These are phyloP conservation scores for Muraenolepis orangiensis DNA, from an alignment of 2,797 vertebrate genomes.

Conservation along the genomic window DNA sequence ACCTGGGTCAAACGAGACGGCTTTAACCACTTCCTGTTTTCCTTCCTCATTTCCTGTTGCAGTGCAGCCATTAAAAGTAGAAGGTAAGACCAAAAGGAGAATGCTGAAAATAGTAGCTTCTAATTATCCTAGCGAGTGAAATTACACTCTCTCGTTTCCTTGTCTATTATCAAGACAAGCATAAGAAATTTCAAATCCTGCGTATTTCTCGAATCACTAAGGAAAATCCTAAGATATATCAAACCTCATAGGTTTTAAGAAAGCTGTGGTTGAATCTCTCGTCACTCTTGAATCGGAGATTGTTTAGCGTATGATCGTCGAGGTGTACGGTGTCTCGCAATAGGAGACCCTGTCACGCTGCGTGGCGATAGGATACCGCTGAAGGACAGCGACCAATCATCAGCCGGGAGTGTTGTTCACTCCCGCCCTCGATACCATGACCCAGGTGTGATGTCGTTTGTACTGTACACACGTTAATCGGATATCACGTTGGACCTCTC, in stretches of 20 bases:
- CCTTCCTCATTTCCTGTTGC: not conserved
- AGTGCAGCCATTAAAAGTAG: slow-evolving; percentile 2
- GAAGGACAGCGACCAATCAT: not conserved
- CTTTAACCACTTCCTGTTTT: slow-evolving; percentile 14
- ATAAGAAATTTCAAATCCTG: not conserved
- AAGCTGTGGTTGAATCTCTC: not conserved
- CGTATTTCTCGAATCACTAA: not conserved
- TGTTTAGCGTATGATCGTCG: not conserved
- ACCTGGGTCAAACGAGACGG: slow-evolving; percentile 51
- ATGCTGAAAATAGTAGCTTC: too few species aligned
- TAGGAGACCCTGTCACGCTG: not conserved
- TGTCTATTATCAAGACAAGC: not conserved
- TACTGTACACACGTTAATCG: not conserved
- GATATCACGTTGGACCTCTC: slow-evolving; percentile 9
- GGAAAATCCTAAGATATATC: not conserved
- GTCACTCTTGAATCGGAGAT: not conserved
- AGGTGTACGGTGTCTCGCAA: not conserved
- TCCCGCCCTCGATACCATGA: slow-evolving; percentile 31
- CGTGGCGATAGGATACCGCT: not conserved
- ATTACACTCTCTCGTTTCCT: not conserved
- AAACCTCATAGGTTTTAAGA: not conserved
- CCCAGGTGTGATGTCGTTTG: slow-evolving; percentile 51
- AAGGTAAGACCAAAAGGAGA: not conserved
- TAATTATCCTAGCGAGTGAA: too few species aligned
- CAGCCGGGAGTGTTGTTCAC: not conserved